phyloP scores from a whole-genome alignment of 2,888 invertebrate species.

The Adela reaumurella region DNA sequence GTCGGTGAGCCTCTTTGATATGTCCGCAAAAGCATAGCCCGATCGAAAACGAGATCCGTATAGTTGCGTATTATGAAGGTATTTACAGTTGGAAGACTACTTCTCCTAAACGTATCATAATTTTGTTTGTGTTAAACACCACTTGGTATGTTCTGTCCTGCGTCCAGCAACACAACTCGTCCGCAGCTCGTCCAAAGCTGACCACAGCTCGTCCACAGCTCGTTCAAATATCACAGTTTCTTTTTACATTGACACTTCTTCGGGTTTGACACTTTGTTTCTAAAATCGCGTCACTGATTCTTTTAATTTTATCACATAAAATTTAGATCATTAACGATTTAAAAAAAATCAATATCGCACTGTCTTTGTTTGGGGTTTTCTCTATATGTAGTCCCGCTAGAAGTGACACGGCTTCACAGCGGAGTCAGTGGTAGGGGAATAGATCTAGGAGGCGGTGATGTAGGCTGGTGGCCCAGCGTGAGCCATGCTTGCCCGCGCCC shows the following conservation, averaged over 20 bases:
- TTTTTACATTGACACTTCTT: not conserved
- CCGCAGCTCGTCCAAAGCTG: too few species aligned
- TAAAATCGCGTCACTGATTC: too few species aligned
- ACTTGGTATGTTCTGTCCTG: not conserved
- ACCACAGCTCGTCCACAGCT: too few species aligned
- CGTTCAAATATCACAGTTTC: not conserved
- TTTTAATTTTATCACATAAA: too few species aligned
- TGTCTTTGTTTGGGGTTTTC: too few species aligned
- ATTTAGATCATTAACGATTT: too few species aligned
- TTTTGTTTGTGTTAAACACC: not conserved
- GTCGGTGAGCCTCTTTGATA: too few species aligned
- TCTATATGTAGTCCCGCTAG: too few species aligned
- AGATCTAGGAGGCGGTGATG: constrained; percentile 72
- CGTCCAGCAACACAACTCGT: too few species aligned
- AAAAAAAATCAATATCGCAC: too few species aligned
- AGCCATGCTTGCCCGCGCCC: constrained; percentile 20
- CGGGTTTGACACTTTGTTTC: too few species aligned
- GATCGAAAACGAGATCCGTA: not conserved
- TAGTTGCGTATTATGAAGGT: not conserved
- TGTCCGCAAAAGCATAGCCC: not conserved
- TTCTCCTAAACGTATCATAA: not conserved
- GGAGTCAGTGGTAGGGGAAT: constrained; percentile 56
- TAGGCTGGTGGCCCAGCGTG: constrained; percentile 56
- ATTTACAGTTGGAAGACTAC: not conserved
- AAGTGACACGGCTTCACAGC: too few species aligned